Conservation (phyloP, 1,140 invertebrate genomes). For the Camponotus floridanus region DNA sequence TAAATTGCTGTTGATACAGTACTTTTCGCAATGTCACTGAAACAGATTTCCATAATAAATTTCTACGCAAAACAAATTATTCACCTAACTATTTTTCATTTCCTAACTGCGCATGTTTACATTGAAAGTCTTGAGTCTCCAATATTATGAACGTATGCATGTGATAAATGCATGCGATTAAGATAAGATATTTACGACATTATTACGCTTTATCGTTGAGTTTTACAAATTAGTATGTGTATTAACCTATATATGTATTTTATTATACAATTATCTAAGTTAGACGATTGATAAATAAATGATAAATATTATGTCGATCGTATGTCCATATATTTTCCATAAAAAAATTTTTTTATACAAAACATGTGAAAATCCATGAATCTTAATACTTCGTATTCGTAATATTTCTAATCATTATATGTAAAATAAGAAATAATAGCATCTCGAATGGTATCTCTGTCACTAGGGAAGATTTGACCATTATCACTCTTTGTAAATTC, state of each 20-base stretch:
- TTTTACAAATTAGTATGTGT: not conserved
- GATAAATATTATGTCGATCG: not conserved
- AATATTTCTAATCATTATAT: not conserved
- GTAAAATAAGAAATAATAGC: not conserved
- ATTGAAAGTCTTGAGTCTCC: slow-evolving; percentile 49
- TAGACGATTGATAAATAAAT: not conserved
- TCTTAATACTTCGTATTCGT: not conserved
- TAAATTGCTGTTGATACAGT: not conserved
- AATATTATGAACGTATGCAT: slow-evolving; percentile 1
- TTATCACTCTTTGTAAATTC: not conserved
- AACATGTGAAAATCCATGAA: not conserved
- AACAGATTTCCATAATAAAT: not conserved
- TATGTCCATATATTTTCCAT: not conserved
- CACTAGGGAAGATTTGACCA: too few species aligned
- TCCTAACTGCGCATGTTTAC: not conserved
- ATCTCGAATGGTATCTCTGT: not conserved
- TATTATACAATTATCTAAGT: not conserved
- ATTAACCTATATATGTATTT: not conserved
- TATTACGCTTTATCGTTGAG: not conserved
- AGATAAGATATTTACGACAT: slow-evolving; percentile 22
- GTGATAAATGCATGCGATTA: slow-evolving; percentile 20
- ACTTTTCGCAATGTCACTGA: too few species aligned
- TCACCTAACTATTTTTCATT: slow-evolving; percentile 31
- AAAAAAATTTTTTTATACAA: too few species aligned
- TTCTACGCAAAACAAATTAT: not conserved